phyloP scores from a whole-genome alignment of 2,888 invertebrate genomes.

The Meliscaeva auricollis region DNA sequence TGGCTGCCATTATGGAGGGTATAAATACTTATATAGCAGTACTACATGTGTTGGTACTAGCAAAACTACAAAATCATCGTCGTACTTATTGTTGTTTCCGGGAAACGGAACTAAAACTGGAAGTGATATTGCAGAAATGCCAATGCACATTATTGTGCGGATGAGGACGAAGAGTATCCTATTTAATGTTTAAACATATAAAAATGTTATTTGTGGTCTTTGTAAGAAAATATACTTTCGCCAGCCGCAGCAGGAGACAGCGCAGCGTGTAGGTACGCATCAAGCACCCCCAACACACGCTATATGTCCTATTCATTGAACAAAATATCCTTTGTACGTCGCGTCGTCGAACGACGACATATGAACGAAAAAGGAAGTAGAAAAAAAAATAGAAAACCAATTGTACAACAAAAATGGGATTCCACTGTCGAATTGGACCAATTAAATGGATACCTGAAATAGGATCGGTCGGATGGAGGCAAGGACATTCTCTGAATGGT shows the following conservation, averaged over 20 bases:
- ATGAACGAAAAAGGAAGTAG: neutral
- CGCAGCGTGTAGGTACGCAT: constrained; percentile 1
- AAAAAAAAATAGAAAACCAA: neutral
- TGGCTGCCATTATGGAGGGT: constrained; percentile 6
- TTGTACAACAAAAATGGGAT: constrained; percentile 21
- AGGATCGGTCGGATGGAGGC: constrained; percentile 23
- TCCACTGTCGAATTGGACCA: constrained; percentile 60
- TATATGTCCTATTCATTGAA: neutral
- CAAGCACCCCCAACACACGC: constrained; percentile 2
- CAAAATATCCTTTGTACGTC: neutral
- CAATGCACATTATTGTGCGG: constrained; percentile 63
- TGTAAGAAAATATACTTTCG: constrained; percentile 27
- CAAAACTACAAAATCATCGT: constrained; percentile 61
- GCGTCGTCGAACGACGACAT: neutral
- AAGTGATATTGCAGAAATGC: constrained; percentile 67
- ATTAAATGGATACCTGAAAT: constrained; percentile 71
- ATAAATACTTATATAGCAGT: constrained; percentile 8
- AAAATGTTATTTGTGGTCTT: constrained; percentile 62
- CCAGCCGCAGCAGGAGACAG: neutral
- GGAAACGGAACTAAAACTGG: constrained; percentile 38
- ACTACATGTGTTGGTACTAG: too few species aligned
- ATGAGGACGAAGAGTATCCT: constrained; percentile 53
- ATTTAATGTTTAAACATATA: constrained; percentile 69
- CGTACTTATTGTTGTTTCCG: constrained; percentile 43
- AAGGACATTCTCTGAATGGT: constrained; percentile 31